Base-by-base conservation (phyloP, 2,888 invertebrate genomes). In the Coenonympha glycerion region DNA sequence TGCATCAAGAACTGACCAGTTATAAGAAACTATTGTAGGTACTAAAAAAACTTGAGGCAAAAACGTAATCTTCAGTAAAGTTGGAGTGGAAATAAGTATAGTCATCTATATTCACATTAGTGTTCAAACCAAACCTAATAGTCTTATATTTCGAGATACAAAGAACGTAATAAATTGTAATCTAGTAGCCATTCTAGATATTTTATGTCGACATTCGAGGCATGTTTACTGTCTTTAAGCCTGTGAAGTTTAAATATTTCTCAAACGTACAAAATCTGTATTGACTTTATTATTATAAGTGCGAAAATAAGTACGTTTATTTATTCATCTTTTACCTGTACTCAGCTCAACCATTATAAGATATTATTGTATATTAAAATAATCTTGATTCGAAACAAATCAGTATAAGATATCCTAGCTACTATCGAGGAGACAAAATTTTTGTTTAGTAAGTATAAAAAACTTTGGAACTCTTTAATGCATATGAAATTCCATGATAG, bases 51-150 rank as follows among this genome's bases (percentile, higher is more conserved):
- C 13, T 13, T 2, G 13, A 30, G 13, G 1, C 11, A 30, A 13
- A 9, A 30, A 30, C 2, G 13, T 15, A 31, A 15, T 13, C 6
- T 2, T 1, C 15, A 13, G 30, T 31, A 13, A 31, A 6, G n/a
- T 1, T 3, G n/a, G 15, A 18, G 9, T 36, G 9, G 11, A 4
- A 31, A 31, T 33, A 16, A 37, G 3, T 13, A n/a, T n/a, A 22
- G 13, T 37, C 13, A 22, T 22, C 36, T 22, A 37, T 37, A 37
- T 36, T 36, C 34, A 36, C 5, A 36, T 36, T 36, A 19, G n/a
- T 11, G 34, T 36, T 36, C 34, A 1, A 30, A 30, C 11, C 28
- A 4, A 37, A 13, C 22, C 6, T 3, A 3, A 2, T 13, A 13
- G 4, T 37, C 1, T 8, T n/a, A 15, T 6, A 21, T 37, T 21